Evolutionary conservation across 2,113 vertebrate genomes (phyloP).

Genomic region (Mesitornis unicolor): DNA sequence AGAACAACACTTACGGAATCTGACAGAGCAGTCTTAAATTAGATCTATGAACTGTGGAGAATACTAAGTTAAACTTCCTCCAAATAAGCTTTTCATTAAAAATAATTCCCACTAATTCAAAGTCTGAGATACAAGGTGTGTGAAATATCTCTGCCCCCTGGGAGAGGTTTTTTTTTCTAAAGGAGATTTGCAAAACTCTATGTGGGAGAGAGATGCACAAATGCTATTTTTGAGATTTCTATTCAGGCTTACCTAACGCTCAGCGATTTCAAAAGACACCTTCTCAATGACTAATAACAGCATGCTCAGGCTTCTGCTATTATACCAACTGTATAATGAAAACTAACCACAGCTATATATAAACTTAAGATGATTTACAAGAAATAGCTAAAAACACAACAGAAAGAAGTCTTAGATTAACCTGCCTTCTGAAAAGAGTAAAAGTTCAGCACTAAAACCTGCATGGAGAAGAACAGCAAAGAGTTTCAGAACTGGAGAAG

Average conservation of each 20-base stretch:
- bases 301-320: neutral
- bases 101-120: neutral
- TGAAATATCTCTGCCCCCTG: neutral
- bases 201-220: neutral
- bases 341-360: neutral
- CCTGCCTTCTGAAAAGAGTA: neutral
- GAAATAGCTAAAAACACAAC: neutral
- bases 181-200: neutral
- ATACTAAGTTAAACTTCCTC: neutral
- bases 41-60: neutral
- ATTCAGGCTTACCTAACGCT: neutral
- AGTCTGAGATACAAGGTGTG: neutral
- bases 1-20: neutral
- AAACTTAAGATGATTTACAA: neutral
- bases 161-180: neutral
- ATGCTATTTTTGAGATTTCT: neutral
- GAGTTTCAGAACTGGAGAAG: neutral
- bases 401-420: neutral
- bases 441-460: neutral
- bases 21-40: neutral
- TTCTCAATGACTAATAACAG: neutral
- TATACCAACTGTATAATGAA: neutral
- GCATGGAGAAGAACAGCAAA: neutral
- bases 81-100: neutral
- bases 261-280: neutral